Evolutionary conservation across 2,113 vertebrate species (phyloP).

Genomic region (Cololabis saira): DNA sequence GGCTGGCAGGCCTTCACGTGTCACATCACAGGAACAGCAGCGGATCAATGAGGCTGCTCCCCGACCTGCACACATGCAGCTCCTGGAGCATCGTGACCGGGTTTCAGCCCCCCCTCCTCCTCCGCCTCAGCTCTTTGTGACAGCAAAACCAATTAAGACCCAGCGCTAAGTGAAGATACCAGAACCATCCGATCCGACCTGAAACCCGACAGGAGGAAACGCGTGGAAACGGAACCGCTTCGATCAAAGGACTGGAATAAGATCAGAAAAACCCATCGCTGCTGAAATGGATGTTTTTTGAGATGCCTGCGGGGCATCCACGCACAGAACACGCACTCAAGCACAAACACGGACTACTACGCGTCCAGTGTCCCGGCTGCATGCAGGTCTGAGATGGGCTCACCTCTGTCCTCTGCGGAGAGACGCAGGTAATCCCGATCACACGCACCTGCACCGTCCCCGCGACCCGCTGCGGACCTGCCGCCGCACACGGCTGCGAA

Average conservation of each 20-base stretch:
- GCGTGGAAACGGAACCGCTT: neutral
- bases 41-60: neutral
- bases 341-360: neutral
- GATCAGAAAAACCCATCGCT: neutral
- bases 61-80: no score
- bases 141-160: slow-evolving; percentile 27
- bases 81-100: no score
- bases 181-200: neutral
- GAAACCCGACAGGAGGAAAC: neutral
- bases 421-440: slow-evolving; percentile 8
- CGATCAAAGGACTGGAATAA: neutral
- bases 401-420: slow-evolving; percentile 35
- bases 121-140: slow-evolving; percentile 5
- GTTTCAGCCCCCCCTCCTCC: no score
- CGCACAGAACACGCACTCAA: no score
- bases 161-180: slow-evolving; percentile 22
- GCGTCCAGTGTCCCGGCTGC: no score
- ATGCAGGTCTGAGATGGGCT: neutral
- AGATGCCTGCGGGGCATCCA: slow-evolving; percentile 13
- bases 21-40: neutral
- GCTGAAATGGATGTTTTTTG: slow-evolving; percentile 2
- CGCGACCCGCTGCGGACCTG: slow-evolving; percentile 33
- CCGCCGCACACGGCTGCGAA: slow-evolving; percentile 36
- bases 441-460: neutral
- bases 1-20: neutral